These are phyloP conservation scores for Brenthis ino DNA, from an alignment of 2,888 invertebrate species.

Conservation along the genomic window DNA sequence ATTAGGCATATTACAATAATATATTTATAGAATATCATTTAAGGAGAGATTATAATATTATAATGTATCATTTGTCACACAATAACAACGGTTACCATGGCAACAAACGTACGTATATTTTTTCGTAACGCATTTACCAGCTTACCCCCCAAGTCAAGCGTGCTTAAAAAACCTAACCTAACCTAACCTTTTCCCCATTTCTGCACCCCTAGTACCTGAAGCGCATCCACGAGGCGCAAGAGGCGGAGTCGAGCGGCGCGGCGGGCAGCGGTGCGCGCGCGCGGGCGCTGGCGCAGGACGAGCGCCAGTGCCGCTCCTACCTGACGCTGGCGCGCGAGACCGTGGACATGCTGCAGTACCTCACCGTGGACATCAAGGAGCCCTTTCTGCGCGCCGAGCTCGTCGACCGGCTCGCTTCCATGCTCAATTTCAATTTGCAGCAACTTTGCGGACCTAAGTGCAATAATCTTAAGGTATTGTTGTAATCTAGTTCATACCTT, in stretches of 20 bases:
- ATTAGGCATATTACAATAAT: no score
- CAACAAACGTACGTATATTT: no score
- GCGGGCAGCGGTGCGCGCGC: slow-evolving; percentile 88
- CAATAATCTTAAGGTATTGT: slow-evolving; percentile 88
- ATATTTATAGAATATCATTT: no score
- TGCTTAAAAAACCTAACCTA: no score
- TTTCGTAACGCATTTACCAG: no score
- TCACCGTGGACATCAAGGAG: slow-evolving; percentile 96
- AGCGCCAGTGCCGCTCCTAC: slow-evolving; percentile 92
- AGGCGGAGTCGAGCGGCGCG: slow-evolving; percentile 84
- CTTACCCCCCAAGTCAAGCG: no score
- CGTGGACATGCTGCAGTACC: slow-evolving; percentile 98
- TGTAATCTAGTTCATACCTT: background rate
- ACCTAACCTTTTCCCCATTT: no score
- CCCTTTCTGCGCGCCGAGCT: slow-evolving; percentile 97
- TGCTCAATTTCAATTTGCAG: slow-evolving; percentile 98
- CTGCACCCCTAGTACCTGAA: slow-evolving; percentile 87
- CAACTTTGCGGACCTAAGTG: slow-evolving; percentile 98
- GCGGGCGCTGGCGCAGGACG: slow-evolving; percentile 90
- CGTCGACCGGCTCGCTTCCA: slow-evolving; percentile 96
- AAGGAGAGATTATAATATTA: no score
- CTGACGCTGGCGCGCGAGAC: slow-evolving; percentile 95
- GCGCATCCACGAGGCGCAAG: slow-evolving; percentile 94
- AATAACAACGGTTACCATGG: no score
- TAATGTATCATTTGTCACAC: no score